Base-by-base conservation (phyloP, 2,888 invertebrate genomes). In the Barypeithes pellucidus region DNA sequence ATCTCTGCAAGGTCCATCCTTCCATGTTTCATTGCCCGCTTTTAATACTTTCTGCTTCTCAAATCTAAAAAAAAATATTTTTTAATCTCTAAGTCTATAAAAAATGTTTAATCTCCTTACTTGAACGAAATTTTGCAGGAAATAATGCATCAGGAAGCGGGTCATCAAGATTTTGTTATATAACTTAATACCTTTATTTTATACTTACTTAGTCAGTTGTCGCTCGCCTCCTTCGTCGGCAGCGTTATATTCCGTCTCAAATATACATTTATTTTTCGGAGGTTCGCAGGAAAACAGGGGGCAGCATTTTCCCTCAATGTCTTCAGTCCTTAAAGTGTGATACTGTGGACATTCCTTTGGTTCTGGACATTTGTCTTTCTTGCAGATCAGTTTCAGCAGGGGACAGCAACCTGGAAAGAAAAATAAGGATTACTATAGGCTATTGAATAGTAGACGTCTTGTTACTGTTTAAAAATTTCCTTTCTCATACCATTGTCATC, bases 1-100 rank as follows among this genome's bases (percentile, higher is more conserved):
- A 36, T 87, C 86, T 43, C 90, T 89, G 80, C 94, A 94, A 20
- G 91, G 91, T 0, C 93, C 93, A 82, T 94, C 93, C 73, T 87
- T 82, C 94, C 94, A 94, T 0, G 85, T 87, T 0, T 89, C 88
- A 11, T 91, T 82, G 79, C 90, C 90, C 69, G 88, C 86, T 83
- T 91, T 91, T 11, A 90, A 81, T 7, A 88, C 79, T n/a, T 86
- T 87, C 77, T 89, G 87, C 9, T 87, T 88, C 36, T 87, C 87
- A 0, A 85, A 76, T 65, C 76, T 76, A 39, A 14, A 75, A 22
- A 11, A 39, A 8, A 20, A 22, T 5, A 7, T 39, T 7, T 39
- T 41, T 12, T 16, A 0, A 59, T n/a, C n/a, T n/a, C n/a, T n/a
- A n/a, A n/a, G n/a, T n/a, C n/a, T n/a, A n/a, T n/a, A n/a, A n/a